A percentile compares a stretch with the other conserved stretches of the same genome.
These are phyloP conservation scores for Cryptocheilus praepositus DNA, from an alignment of 2,888 invertebrate species.

Conservation along the genomic window DNA sequence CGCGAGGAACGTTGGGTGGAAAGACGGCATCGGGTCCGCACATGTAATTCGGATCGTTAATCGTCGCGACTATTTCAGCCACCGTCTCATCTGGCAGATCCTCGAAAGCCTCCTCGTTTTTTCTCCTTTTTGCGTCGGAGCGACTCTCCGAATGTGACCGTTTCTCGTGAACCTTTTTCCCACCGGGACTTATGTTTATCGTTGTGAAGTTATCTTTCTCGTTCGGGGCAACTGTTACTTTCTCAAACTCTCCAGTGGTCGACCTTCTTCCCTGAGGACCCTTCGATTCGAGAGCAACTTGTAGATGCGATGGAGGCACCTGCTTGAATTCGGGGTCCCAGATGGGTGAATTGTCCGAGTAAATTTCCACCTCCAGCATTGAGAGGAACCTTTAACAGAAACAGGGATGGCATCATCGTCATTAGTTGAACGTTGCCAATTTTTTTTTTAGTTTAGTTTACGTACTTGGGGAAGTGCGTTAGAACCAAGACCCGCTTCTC, in stretches of 20 bases:
- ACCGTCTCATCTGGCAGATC: conserved; percentile 89
- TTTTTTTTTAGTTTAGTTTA: too few relatives aligned
- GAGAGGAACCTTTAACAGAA: conserved; percentile 84
- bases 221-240: conserved; percentile 79
- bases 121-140: conserved; percentile 64
- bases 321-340: conserved; percentile 95
- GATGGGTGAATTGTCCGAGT: conserved; percentile 90
- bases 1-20: conserved; percentile 89
- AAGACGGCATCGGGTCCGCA: conserved; percentile 89
- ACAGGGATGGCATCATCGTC: background rate
- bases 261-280: conserved; percentile 63
- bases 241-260: conserved; percentile 80
- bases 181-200: conserved; percentile 80
- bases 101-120: conserved; percentile 78
- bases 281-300: conserved; percentile 80
- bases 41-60: conserved; percentile 89
- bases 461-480: conserved; percentile 88
- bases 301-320: conserved; percentile 81
- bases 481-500: conserved; percentile 89
- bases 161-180: conserved; percentile 67
- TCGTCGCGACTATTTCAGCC: conserved; percentile 87
- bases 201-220: conserved; percentile 84
- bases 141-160: conserved; percentile 63
- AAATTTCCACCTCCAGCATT: conserved; percentile 91
- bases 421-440: background rate